Percentiles rank a stretch among this genome's conserved stretches.
phyloP scores from a whole-genome alignment of 1,140 invertebrate species.

The Drosophila ironensis region DNA sequence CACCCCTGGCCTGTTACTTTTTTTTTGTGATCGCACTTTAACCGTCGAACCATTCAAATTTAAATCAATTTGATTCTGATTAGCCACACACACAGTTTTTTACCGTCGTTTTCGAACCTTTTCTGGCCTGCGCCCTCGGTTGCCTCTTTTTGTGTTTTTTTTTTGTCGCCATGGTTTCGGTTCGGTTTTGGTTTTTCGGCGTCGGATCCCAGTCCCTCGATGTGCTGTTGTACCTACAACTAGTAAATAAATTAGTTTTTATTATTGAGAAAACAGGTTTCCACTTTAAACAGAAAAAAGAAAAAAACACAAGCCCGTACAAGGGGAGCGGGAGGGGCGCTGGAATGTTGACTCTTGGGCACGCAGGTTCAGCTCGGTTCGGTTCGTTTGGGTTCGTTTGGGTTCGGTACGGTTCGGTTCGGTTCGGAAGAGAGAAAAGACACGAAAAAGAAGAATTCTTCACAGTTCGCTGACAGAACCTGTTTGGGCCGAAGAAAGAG shows the following conservation, averaged over 20 bases:
- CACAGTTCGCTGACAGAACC: constrained; percentile 75
- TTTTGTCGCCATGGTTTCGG: constrained; percentile 45
- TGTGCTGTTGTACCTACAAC: constrained; percentile 65
- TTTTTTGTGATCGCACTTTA: constrained; percentile 50
- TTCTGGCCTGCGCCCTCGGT: constrained; percentile 7
- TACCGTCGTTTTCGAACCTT: constrained; percentile 30
- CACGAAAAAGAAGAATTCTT: constrained; percentile 55
- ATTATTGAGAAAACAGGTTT: constrained; percentile 76
- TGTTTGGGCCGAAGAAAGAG: constrained; percentile 35
- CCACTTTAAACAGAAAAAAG: constrained; percentile 20
- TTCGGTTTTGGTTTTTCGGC: constrained; percentile 5
- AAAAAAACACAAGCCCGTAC: background rate
- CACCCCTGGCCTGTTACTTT: background rate
- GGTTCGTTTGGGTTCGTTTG: too few relatives aligned
- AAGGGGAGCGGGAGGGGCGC: background rate
- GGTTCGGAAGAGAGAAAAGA: background rate
- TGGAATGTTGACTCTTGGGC: constrained; percentile 33
- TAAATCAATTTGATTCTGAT: constrained; percentile 79
- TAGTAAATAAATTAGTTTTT: constrained; percentile 80
- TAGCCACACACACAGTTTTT: constrained; percentile 75
- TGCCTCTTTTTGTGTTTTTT: constrained; percentile 4
- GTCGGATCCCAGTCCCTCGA: constrained; percentile 1
- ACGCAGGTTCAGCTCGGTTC: constrained; percentile 60
- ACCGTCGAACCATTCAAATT: constrained; percentile 74
- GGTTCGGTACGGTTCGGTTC: too few relatives aligned